Conservation (phyloP, 1,140 invertebrate species). For the Pogonognathellus flavescens region DNA sequence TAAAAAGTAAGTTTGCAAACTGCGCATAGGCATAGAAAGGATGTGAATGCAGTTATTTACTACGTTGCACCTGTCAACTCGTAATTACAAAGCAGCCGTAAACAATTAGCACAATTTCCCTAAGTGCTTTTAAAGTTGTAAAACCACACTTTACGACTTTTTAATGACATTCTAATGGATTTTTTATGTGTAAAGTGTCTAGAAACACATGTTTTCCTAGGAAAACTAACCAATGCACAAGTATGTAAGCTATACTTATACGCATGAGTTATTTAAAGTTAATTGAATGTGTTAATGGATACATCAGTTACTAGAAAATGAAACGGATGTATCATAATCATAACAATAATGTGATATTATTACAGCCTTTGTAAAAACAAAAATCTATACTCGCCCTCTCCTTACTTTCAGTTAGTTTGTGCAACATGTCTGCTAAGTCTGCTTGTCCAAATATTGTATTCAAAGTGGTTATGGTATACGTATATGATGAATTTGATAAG, state of each 20-base stretch:
- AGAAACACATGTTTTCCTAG: conserved; percentile 12
- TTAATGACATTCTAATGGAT: not conserved
- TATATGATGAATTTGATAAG: no score
- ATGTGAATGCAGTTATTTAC: not conserved
- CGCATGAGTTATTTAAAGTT: not conserved
- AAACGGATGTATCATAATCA: not conserved
- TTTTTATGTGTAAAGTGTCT: not conserved
- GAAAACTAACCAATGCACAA: not conserved
- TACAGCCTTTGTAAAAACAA: no score
- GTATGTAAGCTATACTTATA: no score
- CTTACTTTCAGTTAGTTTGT: no score
- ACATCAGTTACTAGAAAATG: not conserved
- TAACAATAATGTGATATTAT: not conserved
- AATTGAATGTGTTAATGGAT: not conserved
- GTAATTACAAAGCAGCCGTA: conserved; percentile 5
- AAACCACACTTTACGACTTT: conserved; percentile 31
- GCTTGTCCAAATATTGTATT: no score
- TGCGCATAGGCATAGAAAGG: not conserved
- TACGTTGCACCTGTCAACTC: conserved; percentile 14
- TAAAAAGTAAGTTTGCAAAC: not conserved
- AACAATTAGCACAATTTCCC: conserved; percentile 2
- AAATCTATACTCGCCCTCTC: no score
- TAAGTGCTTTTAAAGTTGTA: conserved; percentile 9
- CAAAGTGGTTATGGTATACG: no score
- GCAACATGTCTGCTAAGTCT: no score